A percentile compares a stretch with the other conserved stretches of the same genome.
Conservation (phyloP, 2,797 vertebrate species). For the Scyliorhinus canicula region DNA sequence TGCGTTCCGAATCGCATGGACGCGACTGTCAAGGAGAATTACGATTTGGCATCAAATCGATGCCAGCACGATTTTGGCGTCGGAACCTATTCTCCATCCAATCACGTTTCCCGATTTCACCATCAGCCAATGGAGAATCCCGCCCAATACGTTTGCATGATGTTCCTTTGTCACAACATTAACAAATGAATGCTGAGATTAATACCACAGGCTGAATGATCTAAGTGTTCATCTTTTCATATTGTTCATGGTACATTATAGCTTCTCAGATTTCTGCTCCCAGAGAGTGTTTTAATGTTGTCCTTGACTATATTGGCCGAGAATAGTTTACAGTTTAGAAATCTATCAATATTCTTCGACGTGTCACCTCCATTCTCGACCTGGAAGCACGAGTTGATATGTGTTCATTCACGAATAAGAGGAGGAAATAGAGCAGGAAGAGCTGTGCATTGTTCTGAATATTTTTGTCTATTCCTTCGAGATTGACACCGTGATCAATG, state of each 20-base stretch:
- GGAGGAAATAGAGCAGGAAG: neutral
- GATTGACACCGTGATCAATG: neutral
- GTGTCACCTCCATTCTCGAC: no score
- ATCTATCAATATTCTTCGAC: neutral
- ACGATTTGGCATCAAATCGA: no score
- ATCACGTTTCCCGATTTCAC: no score
- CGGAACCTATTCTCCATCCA: no score
- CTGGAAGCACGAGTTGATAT: neutral
- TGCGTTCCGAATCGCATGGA: no score
- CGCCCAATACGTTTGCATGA: neutral
- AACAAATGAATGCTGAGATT: neutral
- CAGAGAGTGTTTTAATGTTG: neutral
- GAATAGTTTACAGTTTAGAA: neutral
- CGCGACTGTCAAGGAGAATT: no score
- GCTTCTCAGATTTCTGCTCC: neutral
- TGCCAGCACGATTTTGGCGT: no score
- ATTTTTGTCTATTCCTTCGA: no score
- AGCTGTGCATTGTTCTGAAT: neutral
- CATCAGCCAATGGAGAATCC: no score
- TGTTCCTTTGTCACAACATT: neutral
- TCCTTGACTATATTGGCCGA: neutral
- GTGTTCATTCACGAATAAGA: neutral
- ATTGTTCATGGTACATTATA: neutral
- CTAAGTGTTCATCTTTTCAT: neutral
- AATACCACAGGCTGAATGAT: no score